phyloP scores from a whole-genome alignment of 2,797 vertebrate genomes.

The Orestias chungarensis region DNA sequence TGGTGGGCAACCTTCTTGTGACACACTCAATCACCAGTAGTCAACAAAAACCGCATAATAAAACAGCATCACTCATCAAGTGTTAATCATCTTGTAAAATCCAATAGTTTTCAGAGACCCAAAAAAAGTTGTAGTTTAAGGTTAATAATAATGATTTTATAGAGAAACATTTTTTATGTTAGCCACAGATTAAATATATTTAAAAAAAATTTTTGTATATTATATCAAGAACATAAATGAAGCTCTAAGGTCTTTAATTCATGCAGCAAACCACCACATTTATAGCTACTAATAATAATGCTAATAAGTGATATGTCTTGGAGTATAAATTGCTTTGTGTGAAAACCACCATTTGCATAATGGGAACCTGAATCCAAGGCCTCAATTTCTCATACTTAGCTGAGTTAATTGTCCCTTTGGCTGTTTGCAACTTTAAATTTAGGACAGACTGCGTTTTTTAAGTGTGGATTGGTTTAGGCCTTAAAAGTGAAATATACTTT shows the following conservation, averaged over 20 bases:
- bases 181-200: not conserved
- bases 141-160: not conserved
- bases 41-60: slow-evolving; percentile 3
- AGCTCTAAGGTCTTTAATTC: not conserved
- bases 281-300: not conserved
- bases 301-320: not conserved
- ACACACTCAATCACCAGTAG: slow-evolving; percentile 16
- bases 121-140: not conserved
- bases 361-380: not conserved
- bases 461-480: not conserved
- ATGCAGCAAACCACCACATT: not conserved
- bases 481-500: not conserved
- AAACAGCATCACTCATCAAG: not conserved
- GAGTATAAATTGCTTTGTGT: not conserved
- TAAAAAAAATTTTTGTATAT: not conserved
- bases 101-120: not conserved
- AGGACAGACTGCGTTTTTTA: no score
- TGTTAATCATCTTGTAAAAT: not conserved
- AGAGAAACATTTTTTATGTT: not conserved
- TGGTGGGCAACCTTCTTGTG: slow-evolving; percentile 57
- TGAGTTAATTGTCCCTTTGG: not conserved
- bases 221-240: not conserved
- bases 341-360: slow-evolving; percentile 1
- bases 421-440: not conserved
- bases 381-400: not conserved